Conservation (phyloP, 2,888 invertebrate species). For the Ceramica pisi region DNA sequence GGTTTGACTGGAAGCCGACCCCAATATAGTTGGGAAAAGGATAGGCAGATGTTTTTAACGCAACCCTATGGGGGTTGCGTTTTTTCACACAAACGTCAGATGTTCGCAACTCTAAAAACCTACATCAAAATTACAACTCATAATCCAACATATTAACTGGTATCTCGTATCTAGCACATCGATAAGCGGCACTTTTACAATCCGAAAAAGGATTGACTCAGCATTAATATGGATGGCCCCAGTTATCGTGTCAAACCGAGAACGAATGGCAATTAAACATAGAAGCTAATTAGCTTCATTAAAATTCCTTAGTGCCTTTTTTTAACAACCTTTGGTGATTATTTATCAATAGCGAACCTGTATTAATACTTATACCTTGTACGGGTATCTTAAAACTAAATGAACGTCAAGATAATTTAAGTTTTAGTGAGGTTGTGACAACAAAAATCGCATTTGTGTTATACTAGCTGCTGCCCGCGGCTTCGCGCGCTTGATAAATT, state of each 20-base stretch:
- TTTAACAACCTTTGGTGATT: slow-evolving; percentile 8
- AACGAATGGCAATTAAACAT: not conserved
- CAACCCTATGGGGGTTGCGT: no score
- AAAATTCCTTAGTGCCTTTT: slow-evolving; percentile 23
- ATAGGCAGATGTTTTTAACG: no score
- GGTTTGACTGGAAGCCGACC: no score
- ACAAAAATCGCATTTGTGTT: no score
- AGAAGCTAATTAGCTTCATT: slow-evolving; percentile 43
- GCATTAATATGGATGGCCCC: slow-evolving; percentile 21
- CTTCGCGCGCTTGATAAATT: no score
- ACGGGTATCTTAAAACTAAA: not conserved
- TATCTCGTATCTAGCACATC: not conserved
- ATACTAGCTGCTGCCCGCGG: no score
- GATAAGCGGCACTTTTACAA: not conserved
- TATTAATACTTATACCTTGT: not conserved
- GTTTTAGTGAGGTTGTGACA: no score
- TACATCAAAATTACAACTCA: no score
- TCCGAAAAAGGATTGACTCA: not conserved
- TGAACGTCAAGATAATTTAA: not conserved
- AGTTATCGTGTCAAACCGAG: slow-evolving; percentile 13
- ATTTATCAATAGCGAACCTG: slow-evolving; percentile 13
- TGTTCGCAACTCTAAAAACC: no score
- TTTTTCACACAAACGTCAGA: no score
- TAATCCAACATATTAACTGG: not conserved
- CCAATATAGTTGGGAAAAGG: no score